Evolutionary conservation across 2,113 vertebrate species (phyloP), one percentile per base, ranked within the genome.

Genomic region (Amazona vittata): DNA sequence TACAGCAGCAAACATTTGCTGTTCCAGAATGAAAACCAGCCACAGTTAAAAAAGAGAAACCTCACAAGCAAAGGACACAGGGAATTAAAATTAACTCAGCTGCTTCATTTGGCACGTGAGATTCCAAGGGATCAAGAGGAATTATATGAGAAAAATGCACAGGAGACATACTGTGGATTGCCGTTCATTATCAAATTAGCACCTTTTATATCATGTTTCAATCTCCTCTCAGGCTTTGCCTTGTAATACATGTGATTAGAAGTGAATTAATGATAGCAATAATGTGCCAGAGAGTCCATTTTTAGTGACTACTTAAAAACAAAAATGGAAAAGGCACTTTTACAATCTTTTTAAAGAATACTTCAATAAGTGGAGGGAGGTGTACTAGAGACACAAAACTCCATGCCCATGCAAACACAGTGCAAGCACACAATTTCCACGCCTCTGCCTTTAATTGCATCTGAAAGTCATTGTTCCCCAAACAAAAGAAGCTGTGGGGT

Each of bases 151-250:
- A 57, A 93, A 95, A 90, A 93, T 47, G 37, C 87, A 90, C 31
- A 83, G 50, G 94, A 86, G 78, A 82, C 64, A 89, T 55, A 76
- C 52, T 68, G 53, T 92, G 29, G 83, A 67, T 83, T 86, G 64
- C 55, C 10, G 4, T 39, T 93, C 46, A 79, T 86, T 79, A 95
- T 79, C 70, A 87, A 93, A 96, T 74, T 63, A 95, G 16, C 57
- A 74, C 37, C 49, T 93, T 94, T 87, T 89, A 53, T 90, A 80
- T 91, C 50, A 80, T 33, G 74, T 95, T 94, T 94, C 94, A 81
- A 29, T 53, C 62, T 81, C 65, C 57, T 96, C 68, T 85, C 75
- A 89, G 67, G n/a, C 15, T 85, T 91, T 87, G 73, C 26, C 41
- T 81, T 91, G 84, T 67, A 94, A 88, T 75, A 60, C 22, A 67